Evolutionary conservation across 2,797 vertebrate species (phyloP).

Genomic region (Silurus lanzhouensis): DNA sequence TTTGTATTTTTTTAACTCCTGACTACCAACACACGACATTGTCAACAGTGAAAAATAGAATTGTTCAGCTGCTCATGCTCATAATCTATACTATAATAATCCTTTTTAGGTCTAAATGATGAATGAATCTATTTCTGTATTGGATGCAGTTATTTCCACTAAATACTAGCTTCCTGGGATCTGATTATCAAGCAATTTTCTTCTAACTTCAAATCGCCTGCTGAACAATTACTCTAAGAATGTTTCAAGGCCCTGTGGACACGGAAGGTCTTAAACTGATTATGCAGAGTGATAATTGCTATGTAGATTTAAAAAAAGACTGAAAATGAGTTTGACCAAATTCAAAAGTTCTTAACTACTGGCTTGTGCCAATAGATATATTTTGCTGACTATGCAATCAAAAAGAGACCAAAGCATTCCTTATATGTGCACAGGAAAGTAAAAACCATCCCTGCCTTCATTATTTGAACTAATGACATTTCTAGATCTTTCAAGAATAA

Average conservation of each 20-base stretch:
- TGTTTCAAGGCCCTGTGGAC: conserved; percentile 74
- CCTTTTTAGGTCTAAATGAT: conserved; percentile 16
- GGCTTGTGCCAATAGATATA: conserved; percentile 77
- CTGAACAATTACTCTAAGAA: conserved; percentile 81
- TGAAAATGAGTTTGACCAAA: conserved; percentile 81
- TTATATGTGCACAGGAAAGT: conserved; percentile 73
- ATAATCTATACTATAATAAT: conserved; percentile 3
- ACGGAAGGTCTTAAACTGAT: conserved; percentile 79
- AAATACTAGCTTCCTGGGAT: conserved; percentile 78
- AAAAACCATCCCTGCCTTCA: conserved; percentile 72
- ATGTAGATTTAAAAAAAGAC: conserved; percentile 79
- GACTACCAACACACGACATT: not conserved
- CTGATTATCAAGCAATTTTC: conserved; percentile 83
- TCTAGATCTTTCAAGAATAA: conserved; percentile 78
- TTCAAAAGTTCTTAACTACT: conserved; percentile 80
- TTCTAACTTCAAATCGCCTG: conserved; percentile 78
- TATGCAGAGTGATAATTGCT: conserved; percentile 82
- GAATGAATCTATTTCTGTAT: conserved; percentile 60
- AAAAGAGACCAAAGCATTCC: conserved; percentile 66
- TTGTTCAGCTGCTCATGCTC: not conserved
- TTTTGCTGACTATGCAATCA: conserved; percentile 78
- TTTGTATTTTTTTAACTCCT: not conserved
- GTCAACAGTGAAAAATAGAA: not conserved
- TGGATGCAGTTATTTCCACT: conserved; percentile 71
- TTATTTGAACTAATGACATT: conserved; percentile 78